Base-by-base conservation (phyloP, 2,113 vertebrate species). In the Syngnathus typhle region DNA sequence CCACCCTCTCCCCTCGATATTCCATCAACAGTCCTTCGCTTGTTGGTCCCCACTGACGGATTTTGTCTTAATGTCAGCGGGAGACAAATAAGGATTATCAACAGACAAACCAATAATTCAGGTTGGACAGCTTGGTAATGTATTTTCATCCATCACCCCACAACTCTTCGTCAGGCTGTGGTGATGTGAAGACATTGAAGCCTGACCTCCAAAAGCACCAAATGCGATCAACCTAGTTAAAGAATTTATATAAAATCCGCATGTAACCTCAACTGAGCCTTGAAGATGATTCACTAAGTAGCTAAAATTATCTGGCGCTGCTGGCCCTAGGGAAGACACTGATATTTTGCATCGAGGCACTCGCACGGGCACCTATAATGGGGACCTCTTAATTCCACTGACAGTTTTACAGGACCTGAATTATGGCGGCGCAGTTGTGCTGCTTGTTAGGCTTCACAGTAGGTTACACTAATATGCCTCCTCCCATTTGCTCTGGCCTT, bases 381-480 rank as follows among this genome's bases (percentile, higher is more conserved):
- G 89, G 79, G 74, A 77, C 80, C 85, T 91, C 88, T 92, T 91
- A 90, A 92, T 92, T 90, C 88, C 72, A 82, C 71, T 88, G 89
- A 90, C 90, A 90, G 89, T 73, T 90, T 90, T 89, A 90, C 86
- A 78, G 78, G 84, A 85, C 73, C 85, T 89, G 89, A 91, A 83
- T 90, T 88, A 90, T 90, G 84, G 79, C 77, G 71, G 70, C 68
- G 67, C 54, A 72, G 77, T 80, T 60, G 66, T 72, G 77, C 77
- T 62, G 68, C 85, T 90, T 73, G 79, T 90, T 89, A 91, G 85
- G 76, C 77, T 85, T 85, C 82, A 83, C 72, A 75, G 70, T 69
- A 80, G 81, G 81, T 84, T 86, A 79, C 86, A 82, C 83, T 87
- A 88, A 88, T 82, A 80, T 69, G 56, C 74, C 73, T 32, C 70